A percentile compares a stretch with the other conserved stretches of the same genome.
Evolutionary conservation across 2,888 invertebrate species (phyloP).

Genomic region (Mythimna pallens): DNA sequence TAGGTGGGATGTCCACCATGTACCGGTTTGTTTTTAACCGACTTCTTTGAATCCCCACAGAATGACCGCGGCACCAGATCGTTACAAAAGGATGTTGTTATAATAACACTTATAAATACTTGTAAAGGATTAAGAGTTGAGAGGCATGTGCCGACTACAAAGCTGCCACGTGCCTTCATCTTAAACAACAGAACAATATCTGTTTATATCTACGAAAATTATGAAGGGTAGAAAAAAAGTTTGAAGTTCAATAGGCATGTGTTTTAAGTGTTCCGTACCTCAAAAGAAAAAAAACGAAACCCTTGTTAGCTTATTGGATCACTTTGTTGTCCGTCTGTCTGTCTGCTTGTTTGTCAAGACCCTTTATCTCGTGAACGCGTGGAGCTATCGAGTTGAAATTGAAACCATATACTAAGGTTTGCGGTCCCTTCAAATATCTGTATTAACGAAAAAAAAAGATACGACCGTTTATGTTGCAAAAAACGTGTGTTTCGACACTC

Average conservation of each 20-base stretch:
- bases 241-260: neutral
- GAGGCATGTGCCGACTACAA: conserved; percentile 21
- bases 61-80: conserved; percentile 20
- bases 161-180: conserved; percentile 26
- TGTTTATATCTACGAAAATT: conserved; percentile 25
- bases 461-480: too few species aligned
- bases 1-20: too few species aligned
- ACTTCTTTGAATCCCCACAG: neutral
- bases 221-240: neutral
- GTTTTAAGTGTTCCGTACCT: neutral
- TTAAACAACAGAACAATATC: conserved; percentile 9
- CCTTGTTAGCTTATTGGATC: too few species aligned
- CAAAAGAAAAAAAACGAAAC: too few species aligned
- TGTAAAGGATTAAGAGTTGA: conserved; percentile 10
- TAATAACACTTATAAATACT: conserved; percentile 32
- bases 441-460: too few species aligned
- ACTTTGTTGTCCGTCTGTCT: too few species aligned
- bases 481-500: too few species aligned
- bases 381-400: too few species aligned
- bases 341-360: too few species aligned
- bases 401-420: too few species aligned
- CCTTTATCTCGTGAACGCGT: too few species aligned
- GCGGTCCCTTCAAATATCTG: too few species aligned
- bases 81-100: conserved; percentile 44
- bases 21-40: conserved; percentile 13